Evolutionary conservation across 1,140 invertebrate species (phyloP).

Genomic region (Heterodera schachtii): DNA sequence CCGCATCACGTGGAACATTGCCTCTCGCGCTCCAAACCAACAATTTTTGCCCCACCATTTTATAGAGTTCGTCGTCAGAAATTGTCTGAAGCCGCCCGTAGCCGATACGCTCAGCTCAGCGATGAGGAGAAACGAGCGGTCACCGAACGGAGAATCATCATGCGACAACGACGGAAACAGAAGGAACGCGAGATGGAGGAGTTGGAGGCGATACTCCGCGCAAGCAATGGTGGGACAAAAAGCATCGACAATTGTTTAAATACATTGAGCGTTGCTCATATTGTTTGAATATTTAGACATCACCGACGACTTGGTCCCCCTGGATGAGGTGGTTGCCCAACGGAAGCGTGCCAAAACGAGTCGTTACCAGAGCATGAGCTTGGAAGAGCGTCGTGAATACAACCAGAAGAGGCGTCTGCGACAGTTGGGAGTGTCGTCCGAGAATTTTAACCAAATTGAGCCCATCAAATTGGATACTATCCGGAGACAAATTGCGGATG

Average conservation of each 20-base stretch:
- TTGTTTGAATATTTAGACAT: constrained; percentile 30
- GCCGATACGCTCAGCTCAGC: constrained; percentile 27
- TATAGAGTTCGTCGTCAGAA: constrained; percentile 27
- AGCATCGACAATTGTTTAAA: no score
- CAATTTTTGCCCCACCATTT: not conserved
- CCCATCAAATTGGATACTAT: constrained; percentile 40
- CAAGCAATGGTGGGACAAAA: constrained; percentile 38
- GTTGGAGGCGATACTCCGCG: constrained; percentile 46
- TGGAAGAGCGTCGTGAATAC: constrained; percentile 48
- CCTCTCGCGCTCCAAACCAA: no score
- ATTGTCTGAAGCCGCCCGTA: constrained; percentile 27
- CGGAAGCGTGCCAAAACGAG: constrained; percentile 48
- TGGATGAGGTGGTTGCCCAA: constrained; percentile 38
- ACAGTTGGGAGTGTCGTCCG: constrained; percentile 38
- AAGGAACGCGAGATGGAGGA: constrained; percentile 52
- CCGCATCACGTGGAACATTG: no score
- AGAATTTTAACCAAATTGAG: constrained; percentile 47
- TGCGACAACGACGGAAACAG: constrained; percentile 53
- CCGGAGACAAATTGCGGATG: constrained; percentile 41
- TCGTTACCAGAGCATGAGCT: constrained; percentile 48
- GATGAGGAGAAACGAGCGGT: constrained; percentile 26
- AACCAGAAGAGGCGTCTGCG: constrained; percentile 49
- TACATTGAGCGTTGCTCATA: not conserved
- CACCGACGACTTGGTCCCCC: constrained; percentile 40
- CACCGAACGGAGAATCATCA: constrained; percentile 40